phyloP scores from a whole-genome alignment of 1,140 invertebrate species.

The Hypothenemus hampei region DNA sequence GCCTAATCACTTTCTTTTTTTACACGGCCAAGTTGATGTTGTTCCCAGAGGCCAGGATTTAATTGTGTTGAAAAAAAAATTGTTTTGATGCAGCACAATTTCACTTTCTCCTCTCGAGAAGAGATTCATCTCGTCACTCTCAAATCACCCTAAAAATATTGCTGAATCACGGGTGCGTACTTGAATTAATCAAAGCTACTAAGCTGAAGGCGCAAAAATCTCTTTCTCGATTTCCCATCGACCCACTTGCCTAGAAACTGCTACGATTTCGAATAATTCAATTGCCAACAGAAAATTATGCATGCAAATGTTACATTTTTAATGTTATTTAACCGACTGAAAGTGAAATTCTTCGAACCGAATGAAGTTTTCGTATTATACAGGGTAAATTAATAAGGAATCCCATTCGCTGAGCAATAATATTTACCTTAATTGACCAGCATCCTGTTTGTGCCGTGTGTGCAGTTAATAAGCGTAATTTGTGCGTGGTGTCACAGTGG shows the following conservation, averaged over 20 bases:
- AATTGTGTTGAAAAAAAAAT: background rate
- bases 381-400: background rate
- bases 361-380: background rate
- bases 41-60: background rate
- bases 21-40: background rate
- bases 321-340: background rate
- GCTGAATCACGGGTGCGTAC: background rate
- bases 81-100: background rate
- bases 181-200: background rate
- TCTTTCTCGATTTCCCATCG: background rate
- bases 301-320: background rate
- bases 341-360: background rate
- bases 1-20: constrained; percentile 3
- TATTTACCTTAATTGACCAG: background rate
- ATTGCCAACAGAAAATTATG: background rate
- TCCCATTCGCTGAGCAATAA: background rate
- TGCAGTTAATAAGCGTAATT: background rate
- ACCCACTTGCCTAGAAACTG: background rate
- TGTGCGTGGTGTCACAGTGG: background rate
- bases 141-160: background rate
- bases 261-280: background rate
- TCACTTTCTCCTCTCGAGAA: too few relatives aligned
- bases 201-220: background rate
- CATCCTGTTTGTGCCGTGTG: background rate
- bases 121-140: background rate